Evolutionary conservation across 2,113 vertebrate species (phyloP).

Genomic region (Dolichotis patagonum): DNA sequence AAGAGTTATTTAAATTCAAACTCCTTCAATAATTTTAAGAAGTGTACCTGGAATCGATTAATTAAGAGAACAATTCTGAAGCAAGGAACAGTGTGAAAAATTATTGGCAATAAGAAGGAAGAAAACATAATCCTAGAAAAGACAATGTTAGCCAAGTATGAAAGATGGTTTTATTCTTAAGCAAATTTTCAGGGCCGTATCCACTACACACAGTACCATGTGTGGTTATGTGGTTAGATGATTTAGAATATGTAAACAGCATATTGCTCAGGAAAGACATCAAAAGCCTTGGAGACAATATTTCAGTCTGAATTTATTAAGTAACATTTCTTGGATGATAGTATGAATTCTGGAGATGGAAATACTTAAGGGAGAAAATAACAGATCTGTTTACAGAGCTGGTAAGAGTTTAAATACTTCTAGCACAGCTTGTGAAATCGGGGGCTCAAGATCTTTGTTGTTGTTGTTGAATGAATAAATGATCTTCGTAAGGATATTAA

Average conservation of each 20-base stretch:
- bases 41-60: conserved; percentile 29
- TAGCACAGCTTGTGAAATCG: not conserved
- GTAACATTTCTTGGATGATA: not conserved
- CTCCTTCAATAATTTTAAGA: conserved; percentile 27
- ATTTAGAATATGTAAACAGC: not conserved
- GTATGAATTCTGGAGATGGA: not conserved
- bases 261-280: not conserved
- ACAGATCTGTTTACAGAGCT: not conserved
- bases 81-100: conserved; percentile 26
- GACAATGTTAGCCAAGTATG: not conserved
- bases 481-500: not conserved
- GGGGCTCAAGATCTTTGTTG: not conserved
- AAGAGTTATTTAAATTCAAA: conserved; percentile 51
- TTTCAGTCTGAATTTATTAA: conserved; percentile 30
- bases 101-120: conserved; percentile 25
- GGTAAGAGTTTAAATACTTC: not conserved
- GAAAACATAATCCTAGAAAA: conserved; percentile 12
- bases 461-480: not conserved
- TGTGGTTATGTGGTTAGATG: not conserved
- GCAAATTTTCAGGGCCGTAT: not conserved
- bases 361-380: not conserved
- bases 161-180: conserved; percentile 36
- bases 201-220: not conserved
- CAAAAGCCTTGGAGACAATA: not conserved
- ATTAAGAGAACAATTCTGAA: conserved; percentile 35